These are phyloP conservation scores for Rhinichthys klamathensis DNA, from an alignment of 2,113 vertebrate genomes.

Conservation along the genomic window DNA sequence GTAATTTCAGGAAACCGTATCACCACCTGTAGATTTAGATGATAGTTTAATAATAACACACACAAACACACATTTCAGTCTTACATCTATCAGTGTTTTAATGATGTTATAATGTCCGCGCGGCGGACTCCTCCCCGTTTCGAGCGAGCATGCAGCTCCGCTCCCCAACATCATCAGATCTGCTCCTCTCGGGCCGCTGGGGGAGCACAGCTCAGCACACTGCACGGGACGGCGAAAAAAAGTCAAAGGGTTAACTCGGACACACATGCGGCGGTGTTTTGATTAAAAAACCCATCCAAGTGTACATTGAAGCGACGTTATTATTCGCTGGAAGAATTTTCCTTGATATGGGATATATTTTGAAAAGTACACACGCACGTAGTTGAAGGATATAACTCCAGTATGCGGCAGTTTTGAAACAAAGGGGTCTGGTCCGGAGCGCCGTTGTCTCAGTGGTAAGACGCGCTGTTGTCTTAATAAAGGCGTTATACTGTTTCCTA, in stretches of 20 bases:
- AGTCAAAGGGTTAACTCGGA: conserved; percentile 26
- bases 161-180: conserved; percentile 35
- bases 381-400: conserved; percentile 49
- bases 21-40: conserved; percentile 9
- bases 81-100: background rate
- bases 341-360: conserved; percentile 15
- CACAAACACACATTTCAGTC: background rate
- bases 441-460: conserved; percentile 51
- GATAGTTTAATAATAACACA: background rate
- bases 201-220: conserved; percentile 49
- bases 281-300: background rate
- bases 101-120: background rate
- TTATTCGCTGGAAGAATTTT: no score
- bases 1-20: background rate
- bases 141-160: conserved; percentile 1
- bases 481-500: background rate
- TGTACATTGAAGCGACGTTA: background rate
- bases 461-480: background rate
- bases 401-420: conserved; percentile 62
- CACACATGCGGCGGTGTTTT: conserved; percentile 21
- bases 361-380: conserved; percentile 37
- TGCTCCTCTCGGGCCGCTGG: conserved; percentile 56
- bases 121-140: conserved; percentile 30
- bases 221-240: conserved; percentile 36
- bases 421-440: conserved; percentile 58